A percentile compares a stretch with the other conserved stretches of the same genome.
These are phyloP conservation scores for Vipera latastei DNA, from an alignment of 2,797 vertebrate genomes.

Conservation along the genomic window DNA sequence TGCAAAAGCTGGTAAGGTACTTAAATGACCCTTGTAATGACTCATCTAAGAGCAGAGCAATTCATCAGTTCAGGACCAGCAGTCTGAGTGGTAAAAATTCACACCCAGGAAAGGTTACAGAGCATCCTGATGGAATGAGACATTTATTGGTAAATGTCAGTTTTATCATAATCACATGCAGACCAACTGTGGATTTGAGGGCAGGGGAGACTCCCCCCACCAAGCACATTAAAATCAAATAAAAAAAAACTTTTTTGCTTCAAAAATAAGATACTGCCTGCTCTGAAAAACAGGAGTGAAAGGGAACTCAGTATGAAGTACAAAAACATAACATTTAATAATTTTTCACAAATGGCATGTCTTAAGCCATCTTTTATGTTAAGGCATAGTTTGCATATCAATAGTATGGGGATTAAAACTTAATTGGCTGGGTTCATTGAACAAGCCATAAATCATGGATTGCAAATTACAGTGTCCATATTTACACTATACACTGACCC, in stretches of 20 bases:
- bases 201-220: background rate
- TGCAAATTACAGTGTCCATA: background rate
- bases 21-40: background rate
- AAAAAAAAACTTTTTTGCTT: background rate
- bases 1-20: background rate
- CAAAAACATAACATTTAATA: background rate
- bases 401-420: background rate
- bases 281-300: background rate
- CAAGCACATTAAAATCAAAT: background rate
- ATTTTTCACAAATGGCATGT: background rate
- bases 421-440: background rate
- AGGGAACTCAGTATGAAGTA: background rate
- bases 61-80: background rate
- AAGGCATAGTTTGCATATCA: background rate
- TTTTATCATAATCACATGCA: conserved; percentile 9
- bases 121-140: background rate
- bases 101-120: conserved; percentile 8
- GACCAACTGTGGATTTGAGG: too few species aligned
- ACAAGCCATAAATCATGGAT: background rate
- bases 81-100: background rate
- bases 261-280: background rate
- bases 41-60: background rate
- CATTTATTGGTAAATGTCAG: conserved; percentile 21
- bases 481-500: background rate
- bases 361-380: background rate